Evolutionary conservation across 2,797 vertebrate genomes (phyloP), one percentile per base, ranked within the genome.

Genomic region (Thaleichthys pacificus): DNA sequence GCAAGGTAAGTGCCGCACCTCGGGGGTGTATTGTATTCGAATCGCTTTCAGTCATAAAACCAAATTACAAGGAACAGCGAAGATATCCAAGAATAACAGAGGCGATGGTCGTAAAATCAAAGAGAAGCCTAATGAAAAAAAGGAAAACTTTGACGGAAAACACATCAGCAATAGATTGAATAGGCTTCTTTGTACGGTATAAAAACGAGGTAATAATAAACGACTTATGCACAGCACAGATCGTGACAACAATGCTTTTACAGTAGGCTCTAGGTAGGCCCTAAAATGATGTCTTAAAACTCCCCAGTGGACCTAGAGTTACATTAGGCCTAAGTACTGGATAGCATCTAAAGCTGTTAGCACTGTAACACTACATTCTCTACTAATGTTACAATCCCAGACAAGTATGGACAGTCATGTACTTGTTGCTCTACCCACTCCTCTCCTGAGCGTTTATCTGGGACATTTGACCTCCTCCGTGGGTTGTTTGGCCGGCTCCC

Each of bases 81-180:
- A 90, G 90, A 92, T 90, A 92, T 89, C 88, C 89, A 87, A 87
- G 83, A 89, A 91, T 87, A 92, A 92, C 89, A 92, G 86, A 84
- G 85, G 81, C 80, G 51, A 86, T 56, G 62, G 85, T 84, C 79
- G 64, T 91, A 83, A 90, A 90, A 91, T 89, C 87, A 88, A 90
- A 89, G 91, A 83, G 86, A 58, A 32, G 85, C 85, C 86, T 84
- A 88, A 91, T 90, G 84, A 91, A 86, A 84, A 77, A 61, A 30
- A 76, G 7, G 79, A 84, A 62, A 35, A 63, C 71, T 26, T 3
- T 76, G 71, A 86, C 77, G 91, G 91, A 91, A 93, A 93, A 92
- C 80, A 80, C 89, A 92, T 91, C 90, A 93, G 74, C 75, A 64
- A 66, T 12, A 83, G 85, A 85, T 61, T 85, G 81, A 87, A 82